Percentiles rank a stretch among this genome's conserved stretches.
Evolutionary conservation across 2,797 vertebrate genomes (phyloP).

Genomic region (Pangasius macronema): DNA sequence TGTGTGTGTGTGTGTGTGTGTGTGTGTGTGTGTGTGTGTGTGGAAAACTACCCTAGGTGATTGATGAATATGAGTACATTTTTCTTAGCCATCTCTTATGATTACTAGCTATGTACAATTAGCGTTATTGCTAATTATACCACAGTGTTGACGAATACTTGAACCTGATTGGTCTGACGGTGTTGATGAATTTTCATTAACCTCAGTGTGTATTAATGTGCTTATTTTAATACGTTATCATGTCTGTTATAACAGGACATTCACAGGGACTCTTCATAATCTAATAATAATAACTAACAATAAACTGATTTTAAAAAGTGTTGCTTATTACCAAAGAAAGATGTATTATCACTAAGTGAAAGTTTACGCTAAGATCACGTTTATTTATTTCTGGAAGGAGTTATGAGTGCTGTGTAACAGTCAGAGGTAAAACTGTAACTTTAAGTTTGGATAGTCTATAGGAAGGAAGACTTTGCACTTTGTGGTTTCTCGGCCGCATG

Average conservation of each 20-base stretch:
- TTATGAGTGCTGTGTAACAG: constrained; percentile 1
- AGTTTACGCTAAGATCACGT: not conserved
- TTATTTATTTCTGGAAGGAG: not conserved
- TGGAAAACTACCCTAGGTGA: too few species aligned
- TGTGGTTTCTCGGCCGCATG: not conserved
- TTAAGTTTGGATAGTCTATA: not conserved
- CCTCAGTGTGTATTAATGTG: not conserved
- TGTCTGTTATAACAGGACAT: not conserved
- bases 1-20: too few species aligned
- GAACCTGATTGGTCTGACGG: not conserved
- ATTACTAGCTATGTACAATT: not conserved
- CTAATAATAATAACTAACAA: not conserved
- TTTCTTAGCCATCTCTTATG: not conserved
- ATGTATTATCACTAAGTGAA: not conserved
- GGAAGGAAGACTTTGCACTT: not conserved
- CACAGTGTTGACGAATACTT: not conserved
- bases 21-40: too few species aligned
- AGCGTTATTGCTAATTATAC: not conserved
- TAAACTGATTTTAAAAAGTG: not conserved
- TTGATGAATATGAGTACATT: not conserved
- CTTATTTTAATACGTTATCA: not conserved
- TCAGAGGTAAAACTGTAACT: not conserved
- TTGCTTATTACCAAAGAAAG: not conserved
- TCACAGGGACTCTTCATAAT: not conserved
- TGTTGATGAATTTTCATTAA: not conserved